phyloP scores from a whole-genome alignment of 2,888 invertebrate genomes.

The Lamellibrachia columna region DNA sequence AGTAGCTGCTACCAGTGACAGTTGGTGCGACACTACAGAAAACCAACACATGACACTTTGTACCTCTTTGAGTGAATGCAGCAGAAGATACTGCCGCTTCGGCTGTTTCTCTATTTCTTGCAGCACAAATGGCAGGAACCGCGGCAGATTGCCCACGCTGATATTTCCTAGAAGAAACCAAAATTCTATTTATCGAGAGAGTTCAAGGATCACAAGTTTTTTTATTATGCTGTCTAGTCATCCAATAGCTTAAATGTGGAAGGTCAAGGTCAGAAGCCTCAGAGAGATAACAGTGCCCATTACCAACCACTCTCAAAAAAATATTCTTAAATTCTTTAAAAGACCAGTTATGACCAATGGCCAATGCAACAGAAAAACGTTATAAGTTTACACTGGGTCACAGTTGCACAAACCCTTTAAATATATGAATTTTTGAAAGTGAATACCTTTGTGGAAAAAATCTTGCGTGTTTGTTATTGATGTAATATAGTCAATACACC shows the following conservation, averaged over 20 bases:
- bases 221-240: background rate
- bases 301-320: too few species aligned
- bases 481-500: too few species aligned
- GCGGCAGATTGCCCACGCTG: conserved; percentile 91
- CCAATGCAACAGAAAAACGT: too few species aligned
- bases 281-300: too few species aligned
- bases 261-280: background rate
- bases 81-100: conserved; percentile 90
- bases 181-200: background rate
- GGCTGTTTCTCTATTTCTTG: conserved; percentile 93
- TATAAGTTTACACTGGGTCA: too few species aligned
- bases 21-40: background rate
- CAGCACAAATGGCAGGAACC: conserved; percentile 93
- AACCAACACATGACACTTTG: conserved; percentile 22
- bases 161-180: conserved; percentile 66
- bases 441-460: too few species aligned
- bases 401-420: too few species aligned
- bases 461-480: too few species aligned
- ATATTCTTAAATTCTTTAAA: too few species aligned
- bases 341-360: too few species aligned
- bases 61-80: conserved; percentile 98
- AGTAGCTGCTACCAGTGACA: background rate
- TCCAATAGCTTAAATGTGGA: too few species aligned
- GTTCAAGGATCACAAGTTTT: background rate
- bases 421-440: too few species aligned